Base-by-base conservation (phyloP, 2,797 vertebrate species). In the Poeciliopsis infans region DNA sequence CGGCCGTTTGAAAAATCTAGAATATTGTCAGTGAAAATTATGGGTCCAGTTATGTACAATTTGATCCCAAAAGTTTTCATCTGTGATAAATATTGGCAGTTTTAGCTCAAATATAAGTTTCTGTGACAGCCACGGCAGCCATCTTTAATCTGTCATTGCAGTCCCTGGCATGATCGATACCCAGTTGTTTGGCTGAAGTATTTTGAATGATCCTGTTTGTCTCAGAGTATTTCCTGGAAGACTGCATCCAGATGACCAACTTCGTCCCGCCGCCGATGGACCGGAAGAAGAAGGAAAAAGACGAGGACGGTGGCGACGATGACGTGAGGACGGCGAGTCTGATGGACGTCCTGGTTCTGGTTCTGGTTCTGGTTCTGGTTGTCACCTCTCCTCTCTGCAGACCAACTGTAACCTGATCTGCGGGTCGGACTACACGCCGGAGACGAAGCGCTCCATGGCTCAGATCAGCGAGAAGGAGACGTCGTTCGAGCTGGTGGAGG, bases 161-260 rank as follows among this genome's bases (percentile, higher is more conserved):
- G 7, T 49, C 49, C 6, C 49, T 20, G 49, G 18, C 18, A 2
- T 6, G 6, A 18, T 20, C 47, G 2, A 5, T 0, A 7, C 47
- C 47, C 47, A 49, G 47, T 18, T 0, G 20, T 51, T 7, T 51
- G 2, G 47, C 5, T 49, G 47, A 49, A 49, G 23, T 53, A 23
- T 51, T 51, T 16, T 15, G 13, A 25, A 7, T 25, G 1, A 3
- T n/a, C 8, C 11, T 66, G 31, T 55, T 79, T 88, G 0, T 45
- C 39, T 45, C 93, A 99, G 98, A 98, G 83, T 99, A 99, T 88
- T 99, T 98, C 91, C 92, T 99, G 88, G 98, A 99, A 85, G 98
- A 99, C 53, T 98, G 97, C 75, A 97, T 99, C 94, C 98, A 99
- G 88, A 99, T 99, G 97, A 98, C 98, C n/a, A 93, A 95, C 75